Conservation (phyloP, 2,888 invertebrate species). For the Amphipoea oculea region DNA sequence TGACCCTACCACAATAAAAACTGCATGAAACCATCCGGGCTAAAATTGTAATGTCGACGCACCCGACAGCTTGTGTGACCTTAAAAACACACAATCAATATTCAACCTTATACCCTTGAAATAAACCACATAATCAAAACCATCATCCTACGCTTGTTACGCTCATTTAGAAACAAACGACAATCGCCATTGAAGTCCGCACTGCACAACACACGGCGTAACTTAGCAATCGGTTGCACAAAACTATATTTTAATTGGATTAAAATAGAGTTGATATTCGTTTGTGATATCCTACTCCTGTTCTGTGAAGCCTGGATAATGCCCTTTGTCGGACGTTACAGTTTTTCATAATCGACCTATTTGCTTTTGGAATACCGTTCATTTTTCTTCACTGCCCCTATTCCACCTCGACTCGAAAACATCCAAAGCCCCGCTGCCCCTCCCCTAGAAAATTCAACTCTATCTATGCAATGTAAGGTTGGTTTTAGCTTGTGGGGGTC, state of each 20-base stretch:
- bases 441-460: conserved; percentile 44
- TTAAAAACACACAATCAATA: conserved; percentile 73
- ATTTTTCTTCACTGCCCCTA: conserved; percentile 71
- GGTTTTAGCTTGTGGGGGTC: conserved; percentile 54
- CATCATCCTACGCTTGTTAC: conserved; percentile 55
- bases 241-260: conserved; percentile 65
- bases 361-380: conserved; percentile 76
- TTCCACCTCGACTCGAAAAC: conserved; percentile 42
- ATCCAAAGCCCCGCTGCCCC: conserved; percentile 47
- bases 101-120: conserved; percentile 59
- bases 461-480: conserved; percentile 41
- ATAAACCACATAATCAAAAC: conserved; percentile 65
- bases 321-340: conserved; percentile 75
- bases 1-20: conserved; percentile 90
- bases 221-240: conserved; percentile 57
- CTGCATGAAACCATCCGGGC: conserved; percentile 88
- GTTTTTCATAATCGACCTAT: conserved; percentile 80
- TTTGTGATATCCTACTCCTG: conserved; percentile 71
- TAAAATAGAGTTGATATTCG: conserved; percentile 69
- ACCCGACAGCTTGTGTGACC: conserved; percentile 79
- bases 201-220: conserved; percentile 71
- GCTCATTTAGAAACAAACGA: conserved; percentile 75
- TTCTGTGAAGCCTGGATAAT: conserved; percentile 80
- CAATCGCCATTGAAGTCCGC: conserved; percentile 81
- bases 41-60: conserved; percentile 89